Percentiles rank a stretch among this genome's conserved stretches.
Conservation (phyloP, 2,888 invertebrate genomes). For the Leptinotarsa haldemani region DNA sequence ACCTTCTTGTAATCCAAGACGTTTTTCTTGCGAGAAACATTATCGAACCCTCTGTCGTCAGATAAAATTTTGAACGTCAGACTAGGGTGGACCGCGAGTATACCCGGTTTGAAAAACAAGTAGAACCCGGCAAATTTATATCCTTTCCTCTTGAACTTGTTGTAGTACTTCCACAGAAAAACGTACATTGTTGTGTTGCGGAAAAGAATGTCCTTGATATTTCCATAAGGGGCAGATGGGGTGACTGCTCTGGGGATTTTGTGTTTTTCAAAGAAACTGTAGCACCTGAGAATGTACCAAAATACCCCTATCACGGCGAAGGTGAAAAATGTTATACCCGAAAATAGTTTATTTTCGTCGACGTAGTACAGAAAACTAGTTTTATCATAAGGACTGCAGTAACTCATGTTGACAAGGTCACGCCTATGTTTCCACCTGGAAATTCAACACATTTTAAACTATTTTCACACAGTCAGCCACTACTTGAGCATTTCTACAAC, state of each 20-base stretch:
- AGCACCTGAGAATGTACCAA: conserved; percentile 43
- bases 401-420: conserved; percentile 28
- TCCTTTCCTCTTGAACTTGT: conserved; percentile 48
- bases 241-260: conserved; percentile 36
- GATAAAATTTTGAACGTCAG: conserved; percentile 35
- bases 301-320: conserved; percentile 42
- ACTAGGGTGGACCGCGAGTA: conserved; percentile 43
- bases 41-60: conserved; percentile 28
- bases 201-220: conserved; percentile 48
- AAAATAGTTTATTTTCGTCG: conserved; percentile 41
- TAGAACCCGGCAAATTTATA: conserved; percentile 50
- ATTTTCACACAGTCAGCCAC: background rate
- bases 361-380: conserved; percentile 38
- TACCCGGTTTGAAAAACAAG: conserved; percentile 49
- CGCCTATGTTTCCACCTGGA: background rate
- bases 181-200: conserved; percentile 43
- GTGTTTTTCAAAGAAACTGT: conserved; percentile 46
- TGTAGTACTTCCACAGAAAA: conserved; percentile 51
- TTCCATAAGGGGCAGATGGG: conserved; percentile 51
- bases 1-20: conserved; percentile 25
- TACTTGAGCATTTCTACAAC: conserved; percentile 8
- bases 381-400: conserved; percentile 22
- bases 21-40: conserved; percentile 20
- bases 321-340: conserved; percentile 38
- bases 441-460: conserved; percentile 3